phyloP scores from a whole-genome alignment of 2,888 invertebrate genomes.

The Limulus polyphemus region DNA sequence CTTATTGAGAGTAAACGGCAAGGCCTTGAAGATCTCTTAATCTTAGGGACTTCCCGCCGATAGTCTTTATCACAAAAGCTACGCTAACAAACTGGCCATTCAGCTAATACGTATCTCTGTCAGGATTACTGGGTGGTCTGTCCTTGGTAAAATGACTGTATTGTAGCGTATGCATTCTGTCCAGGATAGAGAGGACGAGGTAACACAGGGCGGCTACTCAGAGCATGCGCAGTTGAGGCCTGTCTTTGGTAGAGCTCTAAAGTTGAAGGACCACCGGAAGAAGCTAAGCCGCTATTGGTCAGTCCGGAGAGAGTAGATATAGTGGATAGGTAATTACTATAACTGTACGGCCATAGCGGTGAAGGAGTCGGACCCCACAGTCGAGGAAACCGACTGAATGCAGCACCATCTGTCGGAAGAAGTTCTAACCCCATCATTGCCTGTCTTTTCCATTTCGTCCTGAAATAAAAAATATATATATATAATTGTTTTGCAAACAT shows the following conservation, averaged over 20 bases:
- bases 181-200: constrained; percentile 18
- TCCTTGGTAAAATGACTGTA: constrained; percentile 17
- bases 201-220: constrained; percentile 11
- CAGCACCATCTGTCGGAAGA: constrained; percentile 74
- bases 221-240: constrained; percentile 5
- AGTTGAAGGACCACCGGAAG: constrained; percentile 6
- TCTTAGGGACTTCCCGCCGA: too few relatives aligned
- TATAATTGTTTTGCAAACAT: too few relatives aligned
- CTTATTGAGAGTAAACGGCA: too few relatives aligned
- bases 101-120: too few relatives aligned
- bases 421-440: constrained; percentile 94
- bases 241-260: constrained; percentile 19
- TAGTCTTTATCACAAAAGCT: too few relatives aligned
- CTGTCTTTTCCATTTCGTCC: constrained; percentile 98
- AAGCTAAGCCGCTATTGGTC: constrained; percentile 5
- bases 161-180: constrained; percentile 10
- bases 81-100: too few relatives aligned
- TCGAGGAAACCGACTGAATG: constrained; percentile 3
- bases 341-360: constrained; percentile 18
- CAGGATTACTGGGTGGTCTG: constrained; percentile 14
- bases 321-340: constrained; percentile 21
- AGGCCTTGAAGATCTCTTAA: too few relatives aligned
- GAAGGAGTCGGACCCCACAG: constrained; percentile 11
- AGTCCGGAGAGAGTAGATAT: constrained; percentile 8
- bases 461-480: constrained; percentile 40